Conservation (phyloP, 2,888 invertebrate genomes). For the Metalampra italica region DNA sequence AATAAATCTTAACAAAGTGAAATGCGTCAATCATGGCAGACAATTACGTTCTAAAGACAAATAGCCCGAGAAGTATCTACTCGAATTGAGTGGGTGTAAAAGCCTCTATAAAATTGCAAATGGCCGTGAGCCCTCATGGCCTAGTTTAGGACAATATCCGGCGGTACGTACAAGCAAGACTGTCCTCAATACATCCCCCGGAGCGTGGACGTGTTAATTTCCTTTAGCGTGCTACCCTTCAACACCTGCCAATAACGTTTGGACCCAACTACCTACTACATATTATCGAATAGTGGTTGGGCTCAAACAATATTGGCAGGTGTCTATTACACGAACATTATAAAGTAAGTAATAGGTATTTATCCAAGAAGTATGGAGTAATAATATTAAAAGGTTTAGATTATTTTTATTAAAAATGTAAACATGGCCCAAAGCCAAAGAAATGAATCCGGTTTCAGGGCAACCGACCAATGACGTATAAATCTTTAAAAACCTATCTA, state of each 20-base stretch:
- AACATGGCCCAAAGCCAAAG: too few relatives aligned
- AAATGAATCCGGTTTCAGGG: too few relatives aligned
- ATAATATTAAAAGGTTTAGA: too few relatives aligned
- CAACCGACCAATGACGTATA: too few relatives aligned
- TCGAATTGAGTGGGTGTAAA: too few relatives aligned
- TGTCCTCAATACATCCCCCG: conserved; percentile 21
- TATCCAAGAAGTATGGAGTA: too few relatives aligned
- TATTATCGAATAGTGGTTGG: too few relatives aligned
- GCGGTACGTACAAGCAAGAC: background rate
- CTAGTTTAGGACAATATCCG: conserved; percentile 1
- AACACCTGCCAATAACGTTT: conserved; percentile 23
- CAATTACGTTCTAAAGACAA: background rate
- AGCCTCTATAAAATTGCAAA: background rate
- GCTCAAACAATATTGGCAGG: too few relatives aligned
- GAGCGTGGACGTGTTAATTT: conserved; percentile 41
- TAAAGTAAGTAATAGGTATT: too few relatives aligned
- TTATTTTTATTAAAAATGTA: too few relatives aligned
- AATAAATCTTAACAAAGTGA: background rate
- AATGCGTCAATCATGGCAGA: background rate
- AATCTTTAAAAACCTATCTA: background rate
- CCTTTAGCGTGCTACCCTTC: conserved; percentile 29
- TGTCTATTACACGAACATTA: too few relatives aligned
- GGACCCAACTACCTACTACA: background rate
- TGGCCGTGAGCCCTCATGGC: background rate
- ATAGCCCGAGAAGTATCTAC: background rate